Base-by-base conservation (phyloP, 2,113 vertebrate genomes). In the Dipodomys spectabilis region DNA sequence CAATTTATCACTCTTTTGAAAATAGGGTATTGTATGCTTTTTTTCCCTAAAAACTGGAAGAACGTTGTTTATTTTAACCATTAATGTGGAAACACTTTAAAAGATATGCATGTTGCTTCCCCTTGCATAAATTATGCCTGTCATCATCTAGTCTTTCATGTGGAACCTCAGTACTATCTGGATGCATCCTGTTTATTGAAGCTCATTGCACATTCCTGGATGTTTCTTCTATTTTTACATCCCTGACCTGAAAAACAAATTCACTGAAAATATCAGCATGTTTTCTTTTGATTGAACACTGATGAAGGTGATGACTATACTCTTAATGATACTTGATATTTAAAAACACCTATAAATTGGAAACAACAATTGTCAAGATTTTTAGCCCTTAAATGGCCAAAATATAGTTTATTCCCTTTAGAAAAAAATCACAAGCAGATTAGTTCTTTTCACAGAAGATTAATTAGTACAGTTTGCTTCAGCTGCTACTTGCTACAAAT, bases 161-260 rank as follows among this genome's bases (percentile, higher is more conserved):
- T 39, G 25, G n/a, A 69, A 13, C 16, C 11, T 65, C 53, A 57
- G 53, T 57, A 57, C 53, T 57, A 53, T 18, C 6, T 12, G 30
- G 28, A n/a, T 7, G 13, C 77, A 18, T 85, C 68, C 19, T 12
- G 6, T 71, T 62, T 16, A 6, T 49, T 35, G 27, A 7, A 22
- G 6, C 11, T 67, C 57, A 19, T 62, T n/a, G 32, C 60, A 12
- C 23, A 60, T 44, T 62, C 57, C 57, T 35, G 11, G 6, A 28
- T 75, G 8, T 60, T 72, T 73, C 68, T 79, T 87, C 13, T 44
- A 64, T 65, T 78, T 49, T 69, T 82, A 77, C 1, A 60, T 71
- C 22, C 39, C 82, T 85, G 44, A 32, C 18, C 53, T 87, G 62
- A 88, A 93, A 91, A 91, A 62, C 69, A 75, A 92, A 95, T 74